Percentiles rank a stretch among this genome's conserved stretches.
These are phyloP conservation scores for Drosophila leonis DNA, from an alignment of 2,888 invertebrate genomes.

Conservation along the genomic window DNA sequence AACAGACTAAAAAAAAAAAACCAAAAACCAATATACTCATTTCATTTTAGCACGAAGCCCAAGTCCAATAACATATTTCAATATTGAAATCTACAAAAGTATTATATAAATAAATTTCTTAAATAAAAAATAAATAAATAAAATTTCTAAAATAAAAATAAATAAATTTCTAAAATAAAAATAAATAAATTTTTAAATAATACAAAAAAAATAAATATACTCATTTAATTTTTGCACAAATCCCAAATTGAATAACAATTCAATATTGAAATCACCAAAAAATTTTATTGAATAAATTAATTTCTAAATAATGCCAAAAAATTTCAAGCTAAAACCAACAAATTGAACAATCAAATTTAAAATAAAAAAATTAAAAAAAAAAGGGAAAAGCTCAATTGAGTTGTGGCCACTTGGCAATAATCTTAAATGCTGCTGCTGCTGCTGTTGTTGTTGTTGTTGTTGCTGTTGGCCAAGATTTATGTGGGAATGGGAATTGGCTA, in stretches of 20 bases:
- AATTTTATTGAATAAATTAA: not conserved
- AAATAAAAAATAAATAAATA: too few relatives aligned
- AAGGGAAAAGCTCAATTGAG: slow-evolving; percentile 5
- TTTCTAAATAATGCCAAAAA: not conserved
- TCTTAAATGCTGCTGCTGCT: slow-evolving; percentile 40
- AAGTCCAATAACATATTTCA: too few relatives aligned
- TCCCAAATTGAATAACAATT: too few relatives aligned
- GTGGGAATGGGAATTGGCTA: slow-evolving; percentile 57
- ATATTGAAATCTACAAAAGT: not conserved
- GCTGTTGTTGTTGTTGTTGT: slow-evolving; percentile 24
- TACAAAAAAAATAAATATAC: too few relatives aligned
- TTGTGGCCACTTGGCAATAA: slow-evolving; percentile 27
- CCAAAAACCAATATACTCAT: too few relatives aligned
- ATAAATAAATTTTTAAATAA: too few relatives aligned
- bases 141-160: too few relatives aligned
- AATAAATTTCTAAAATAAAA: too few relatives aligned
- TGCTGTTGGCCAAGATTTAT: slow-evolving; percentile 59
- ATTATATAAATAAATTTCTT: too few relatives aligned
- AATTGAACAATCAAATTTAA: not conserved
- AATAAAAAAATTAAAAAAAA: not conserved
- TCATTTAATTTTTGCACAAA: too few relatives aligned
- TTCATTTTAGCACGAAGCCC: too few relatives aligned
- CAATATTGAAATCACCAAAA: not conserved
- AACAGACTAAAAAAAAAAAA: too few relatives aligned
- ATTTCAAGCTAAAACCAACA: not conserved